Evolutionary conservation across 2,113 vertebrate genomes (phyloP).

Genomic region (Cranoglanis bouderius): DNA sequence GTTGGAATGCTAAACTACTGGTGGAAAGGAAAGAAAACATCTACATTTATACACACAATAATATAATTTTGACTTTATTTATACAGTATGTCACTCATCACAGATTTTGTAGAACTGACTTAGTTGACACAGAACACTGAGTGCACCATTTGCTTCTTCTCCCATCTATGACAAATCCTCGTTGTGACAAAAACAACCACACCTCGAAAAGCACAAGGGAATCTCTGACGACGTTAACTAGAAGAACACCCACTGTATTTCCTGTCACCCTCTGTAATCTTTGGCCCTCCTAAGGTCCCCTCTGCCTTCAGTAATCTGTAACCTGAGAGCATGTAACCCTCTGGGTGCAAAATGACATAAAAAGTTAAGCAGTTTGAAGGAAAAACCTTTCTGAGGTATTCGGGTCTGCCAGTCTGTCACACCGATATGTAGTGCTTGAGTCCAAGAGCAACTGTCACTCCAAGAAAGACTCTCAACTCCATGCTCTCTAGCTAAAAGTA

Average conservation of each 20-base stretch:
- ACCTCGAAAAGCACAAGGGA: slow-evolving; percentile 42
- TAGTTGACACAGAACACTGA: slow-evolving; percentile 30
- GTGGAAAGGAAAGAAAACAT: neutral
- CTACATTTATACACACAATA: neutral
- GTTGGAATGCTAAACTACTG: neutral
- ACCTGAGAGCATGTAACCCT: slow-evolving; percentile 3
- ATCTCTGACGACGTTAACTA: slow-evolving; percentile 32
- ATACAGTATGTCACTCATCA: neutral
- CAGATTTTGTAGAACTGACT: slow-evolving; percentile 21
- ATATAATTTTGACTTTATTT: neutral
- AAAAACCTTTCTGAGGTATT: slow-evolving; percentile 2
- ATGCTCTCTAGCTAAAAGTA: neutral
- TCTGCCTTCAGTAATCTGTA: slow-evolving; percentile 25
- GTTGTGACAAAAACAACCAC: slow-evolving; percentile 51
- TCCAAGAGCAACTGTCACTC: neutral
- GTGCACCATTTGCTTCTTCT: slow-evolving; percentile 20
- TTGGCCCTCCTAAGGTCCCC: slow-evolving; percentile 35
- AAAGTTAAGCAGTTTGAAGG: neutral
- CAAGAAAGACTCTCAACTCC: neutral
- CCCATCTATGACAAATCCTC: slow-evolving; percentile 48
- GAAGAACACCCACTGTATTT: slow-evolving; percentile 42
- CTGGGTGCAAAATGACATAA: slow-evolving; percentile 4
- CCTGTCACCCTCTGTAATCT: slow-evolving; percentile 46
- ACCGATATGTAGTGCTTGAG: neutral
- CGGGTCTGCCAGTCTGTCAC: neutral